Percentiles rank a stretch among this genome's conserved stretches.
These are phyloP conservation scores for Nomada goodeniana DNA, from an alignment of 2,888 invertebrate species.

Conservation along the genomic window DNA sequence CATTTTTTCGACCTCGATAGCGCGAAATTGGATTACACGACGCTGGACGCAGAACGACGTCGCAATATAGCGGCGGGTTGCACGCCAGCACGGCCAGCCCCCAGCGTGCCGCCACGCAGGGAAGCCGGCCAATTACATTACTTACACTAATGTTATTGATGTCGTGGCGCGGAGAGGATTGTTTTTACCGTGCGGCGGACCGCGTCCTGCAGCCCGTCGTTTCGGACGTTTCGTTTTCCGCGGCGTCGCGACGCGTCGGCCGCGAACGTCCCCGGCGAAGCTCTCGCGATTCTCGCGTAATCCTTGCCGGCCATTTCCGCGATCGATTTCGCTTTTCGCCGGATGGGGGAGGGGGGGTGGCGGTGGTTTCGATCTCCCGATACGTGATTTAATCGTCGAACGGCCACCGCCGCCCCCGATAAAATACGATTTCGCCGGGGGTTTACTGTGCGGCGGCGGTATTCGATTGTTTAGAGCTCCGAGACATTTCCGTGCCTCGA, in stretches of 20 bases:
- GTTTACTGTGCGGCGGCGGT: not conserved
- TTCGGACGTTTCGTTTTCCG: constrained; percentile 12
- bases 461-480: constrained; percentile 37
- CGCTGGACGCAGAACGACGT: constrained; percentile 23
- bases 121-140: constrained; percentile 77
- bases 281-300: constrained; percentile 20
- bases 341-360: not conserved
- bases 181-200: constrained; percentile 46
- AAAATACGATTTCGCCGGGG: not conserved
- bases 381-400: constrained; percentile 41
- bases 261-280: not conserved
- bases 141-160: constrained; percentile 81
- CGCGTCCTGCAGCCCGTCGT: constrained; percentile 3
- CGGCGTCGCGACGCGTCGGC: not conserved
- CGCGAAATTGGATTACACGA: constrained; percentile 52
- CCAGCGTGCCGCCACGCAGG: constrained; percentile 58
- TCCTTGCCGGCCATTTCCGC: constrained; percentile 17
- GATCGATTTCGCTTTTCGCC: constrained; percentile 10
- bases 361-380: constrained; percentile 14
- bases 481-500: constrained; percentile 27
- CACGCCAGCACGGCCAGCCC: constrained; percentile 51
- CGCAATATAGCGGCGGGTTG: constrained; percentile 43
- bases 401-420: not conserved
- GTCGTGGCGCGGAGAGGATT: constrained; percentile 57
- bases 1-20: constrained; percentile 26